Conservation (phyloP, 2,888 invertebrate species). For the Piscicola geometra region DNA sequence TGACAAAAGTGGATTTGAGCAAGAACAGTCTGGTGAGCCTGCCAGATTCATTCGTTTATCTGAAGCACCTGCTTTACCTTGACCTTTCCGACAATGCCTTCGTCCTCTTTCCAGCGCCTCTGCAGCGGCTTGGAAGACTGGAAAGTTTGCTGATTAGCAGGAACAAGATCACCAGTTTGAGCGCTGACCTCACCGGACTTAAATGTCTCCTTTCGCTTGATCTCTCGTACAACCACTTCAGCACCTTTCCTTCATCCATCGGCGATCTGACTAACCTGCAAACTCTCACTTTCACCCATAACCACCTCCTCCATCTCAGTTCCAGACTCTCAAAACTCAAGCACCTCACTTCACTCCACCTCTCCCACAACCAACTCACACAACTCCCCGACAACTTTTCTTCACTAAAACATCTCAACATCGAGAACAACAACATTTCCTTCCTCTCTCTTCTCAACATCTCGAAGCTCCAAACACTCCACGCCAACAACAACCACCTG, state of each 20-base stretch:
- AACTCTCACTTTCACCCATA: conserved; percentile 50
- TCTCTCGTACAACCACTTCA: conserved; percentile 49
- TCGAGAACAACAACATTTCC: conserved; percentile 48
- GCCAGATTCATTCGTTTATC: conserved; percentile 48
- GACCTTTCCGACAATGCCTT: conserved; percentile 51
- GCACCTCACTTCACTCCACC: conserved; percentile 42
- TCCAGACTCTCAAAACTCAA: conserved; percentile 44
- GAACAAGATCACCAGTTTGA: conserved; percentile 49
- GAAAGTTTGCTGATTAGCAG: conserved; percentile 40
- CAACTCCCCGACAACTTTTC: conserved; percentile 28
- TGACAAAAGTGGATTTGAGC: conserved; percentile 49
- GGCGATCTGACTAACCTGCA: conserved; percentile 47
- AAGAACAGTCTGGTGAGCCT: conserved; percentile 51
- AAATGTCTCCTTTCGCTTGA: conserved; percentile 48
- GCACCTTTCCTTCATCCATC: conserved; percentile 47
- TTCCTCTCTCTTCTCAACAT: conserved; percentile 48
- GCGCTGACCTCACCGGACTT: conserved; percentile 49
- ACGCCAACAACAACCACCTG: conserved; percentile 48
- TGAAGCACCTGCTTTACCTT: conserved; percentile 46
- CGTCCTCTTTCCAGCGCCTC: conserved; percentile 46
- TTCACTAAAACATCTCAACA: conserved; percentile 14
- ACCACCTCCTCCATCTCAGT: conserved; percentile 48
- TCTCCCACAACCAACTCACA: conserved; percentile 26
- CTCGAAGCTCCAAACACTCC: conserved; percentile 48
- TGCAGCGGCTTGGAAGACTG: conserved; percentile 41